Conservation (phyloP, 2,888 invertebrate genomes). For the Idaea straminata region DNA sequence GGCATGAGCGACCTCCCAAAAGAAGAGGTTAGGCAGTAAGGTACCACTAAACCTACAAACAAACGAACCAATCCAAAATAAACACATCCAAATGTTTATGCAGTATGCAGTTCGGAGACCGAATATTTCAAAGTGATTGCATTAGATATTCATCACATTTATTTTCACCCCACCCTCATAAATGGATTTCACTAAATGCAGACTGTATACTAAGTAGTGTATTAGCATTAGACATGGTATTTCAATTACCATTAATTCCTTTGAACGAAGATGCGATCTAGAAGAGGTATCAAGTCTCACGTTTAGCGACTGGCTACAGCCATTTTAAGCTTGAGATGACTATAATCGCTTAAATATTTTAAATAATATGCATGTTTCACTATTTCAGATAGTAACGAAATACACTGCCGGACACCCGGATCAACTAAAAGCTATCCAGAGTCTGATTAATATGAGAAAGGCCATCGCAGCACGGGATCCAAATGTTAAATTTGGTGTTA, state of each 20-base stretch:
- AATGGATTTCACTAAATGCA: conserved; percentile 17
- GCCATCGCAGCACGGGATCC: conserved; percentile 25
- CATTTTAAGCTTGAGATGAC: no score
- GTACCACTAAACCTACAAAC: no score
- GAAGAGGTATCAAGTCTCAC: conserved; percentile 5
- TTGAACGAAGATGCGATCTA: background rate
- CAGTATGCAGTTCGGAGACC: background rate
- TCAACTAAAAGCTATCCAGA: conserved; percentile 53
- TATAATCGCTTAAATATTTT: no score
- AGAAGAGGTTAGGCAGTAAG: no score
- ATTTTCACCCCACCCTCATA: conserved; percentile 17
- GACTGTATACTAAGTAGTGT: conserved; percentile 21
- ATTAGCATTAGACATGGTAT: conserved; percentile 21
- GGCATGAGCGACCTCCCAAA: no score
- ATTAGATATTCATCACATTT: conserved; percentile 23
- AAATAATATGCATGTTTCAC: no score
- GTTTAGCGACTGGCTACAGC: no score
- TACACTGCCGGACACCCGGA: conserved; percentile 40
- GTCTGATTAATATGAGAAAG: conserved; percentile 45
- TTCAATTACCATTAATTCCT: conserved; percentile 18
- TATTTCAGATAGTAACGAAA: conserved; percentile 36
- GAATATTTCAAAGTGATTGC: conserved; percentile 10
- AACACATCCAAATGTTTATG: background rate
- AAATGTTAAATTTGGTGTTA: conserved; percentile 16
- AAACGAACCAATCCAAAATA: no score